phyloP scores from a whole-genome alignment of 2,888 invertebrate genomes.

The Dryobotodes eremita region DNA sequence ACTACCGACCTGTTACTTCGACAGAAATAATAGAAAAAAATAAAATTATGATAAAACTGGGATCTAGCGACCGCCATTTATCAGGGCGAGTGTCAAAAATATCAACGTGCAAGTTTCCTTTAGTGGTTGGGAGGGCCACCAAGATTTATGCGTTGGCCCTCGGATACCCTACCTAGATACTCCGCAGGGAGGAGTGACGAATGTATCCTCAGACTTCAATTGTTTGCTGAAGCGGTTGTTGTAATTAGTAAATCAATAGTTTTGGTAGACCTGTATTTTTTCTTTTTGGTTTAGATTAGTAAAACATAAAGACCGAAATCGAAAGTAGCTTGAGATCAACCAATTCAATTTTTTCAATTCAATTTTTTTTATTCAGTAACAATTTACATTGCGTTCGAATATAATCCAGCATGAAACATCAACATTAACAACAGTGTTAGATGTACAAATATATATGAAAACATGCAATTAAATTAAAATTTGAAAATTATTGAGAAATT shows the following conservation, averaged over 20 bases:
- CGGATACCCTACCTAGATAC: slow-evolving; percentile 52
- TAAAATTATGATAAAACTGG: slow-evolving; percentile 64
- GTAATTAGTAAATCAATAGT: slow-evolving; percentile 49
- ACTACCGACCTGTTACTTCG: slow-evolving; percentile 68
- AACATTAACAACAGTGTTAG: too few relatives aligned
- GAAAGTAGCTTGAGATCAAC: not conserved
- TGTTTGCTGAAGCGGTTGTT: slow-evolving; percentile 51
- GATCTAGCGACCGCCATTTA: slow-evolving; percentile 63
- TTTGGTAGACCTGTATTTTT: not conserved
- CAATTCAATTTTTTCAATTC: too few relatives aligned
- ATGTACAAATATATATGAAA: too few relatives aligned
- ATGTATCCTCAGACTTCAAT: slow-evolving; percentile 68
- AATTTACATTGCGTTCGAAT: too few relatives aligned
- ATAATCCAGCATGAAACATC: too few relatives aligned
- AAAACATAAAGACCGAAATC: not conserved
- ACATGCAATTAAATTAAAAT: too few relatives aligned
- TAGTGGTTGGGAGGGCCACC: slow-evolving; percentile 67
- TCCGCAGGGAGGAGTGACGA: slow-evolving; percentile 68
- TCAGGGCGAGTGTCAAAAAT: slow-evolving; percentile 71
- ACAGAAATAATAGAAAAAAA: slow-evolving; percentile 62
- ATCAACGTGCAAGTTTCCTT: slow-evolving; percentile 69
- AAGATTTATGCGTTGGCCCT: slow-evolving; percentile 67
- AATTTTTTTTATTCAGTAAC: too few relatives aligned
- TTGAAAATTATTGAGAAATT: too few relatives aligned
- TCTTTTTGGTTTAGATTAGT: not conserved